A percentile compares a stretch with the other conserved stretches of the same genome.
phyloP scores from a whole-genome alignment of 2,113 vertebrate genomes.

The Actenoides lindsayi region DNA sequence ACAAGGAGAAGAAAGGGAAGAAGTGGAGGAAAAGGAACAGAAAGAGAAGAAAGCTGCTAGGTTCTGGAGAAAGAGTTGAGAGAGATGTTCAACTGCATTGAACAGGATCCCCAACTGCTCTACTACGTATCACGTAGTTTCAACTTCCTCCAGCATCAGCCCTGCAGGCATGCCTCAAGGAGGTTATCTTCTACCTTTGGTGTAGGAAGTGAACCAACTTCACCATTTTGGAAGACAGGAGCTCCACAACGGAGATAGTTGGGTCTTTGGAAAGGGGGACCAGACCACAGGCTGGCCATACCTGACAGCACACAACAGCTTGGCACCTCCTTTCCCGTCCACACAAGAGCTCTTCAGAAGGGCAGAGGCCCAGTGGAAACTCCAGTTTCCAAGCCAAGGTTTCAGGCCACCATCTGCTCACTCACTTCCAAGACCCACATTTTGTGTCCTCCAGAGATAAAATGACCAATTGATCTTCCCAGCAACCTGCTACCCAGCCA shows the following conservation, averaged over 20 bases:
- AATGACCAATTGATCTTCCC: not conserved
- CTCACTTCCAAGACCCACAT: not conserved
- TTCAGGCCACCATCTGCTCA: not conserved
- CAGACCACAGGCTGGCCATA: fast-evolving
- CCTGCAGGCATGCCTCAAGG: not conserved
- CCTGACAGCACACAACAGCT: fast-evolving
- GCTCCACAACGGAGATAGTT: fast-evolving
- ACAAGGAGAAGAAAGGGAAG: not conserved
- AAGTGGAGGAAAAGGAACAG: not conserved
- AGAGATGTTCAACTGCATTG: not conserved
- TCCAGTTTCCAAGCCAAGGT: not conserved
- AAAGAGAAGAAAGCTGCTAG: not conserved
- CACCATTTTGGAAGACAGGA: not conserved
- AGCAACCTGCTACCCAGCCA: not conserved
- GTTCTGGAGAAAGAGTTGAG: not conserved
- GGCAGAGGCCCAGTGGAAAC: not conserved
- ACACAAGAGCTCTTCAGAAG: not conserved
- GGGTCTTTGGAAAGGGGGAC: not conserved
- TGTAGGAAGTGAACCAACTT: not conserved
- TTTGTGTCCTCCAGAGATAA: not conserved
- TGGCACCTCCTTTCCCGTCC: not conserved
- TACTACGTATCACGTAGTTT: not conserved
- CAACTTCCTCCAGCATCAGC: not conserved
- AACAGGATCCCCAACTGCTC: not conserved
- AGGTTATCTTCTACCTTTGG: not conserved